These are phyloP conservation scores for Lutra lutra DNA, from an alignment of 2,797 vertebrate genomes.

Conservation along the genomic window DNA sequence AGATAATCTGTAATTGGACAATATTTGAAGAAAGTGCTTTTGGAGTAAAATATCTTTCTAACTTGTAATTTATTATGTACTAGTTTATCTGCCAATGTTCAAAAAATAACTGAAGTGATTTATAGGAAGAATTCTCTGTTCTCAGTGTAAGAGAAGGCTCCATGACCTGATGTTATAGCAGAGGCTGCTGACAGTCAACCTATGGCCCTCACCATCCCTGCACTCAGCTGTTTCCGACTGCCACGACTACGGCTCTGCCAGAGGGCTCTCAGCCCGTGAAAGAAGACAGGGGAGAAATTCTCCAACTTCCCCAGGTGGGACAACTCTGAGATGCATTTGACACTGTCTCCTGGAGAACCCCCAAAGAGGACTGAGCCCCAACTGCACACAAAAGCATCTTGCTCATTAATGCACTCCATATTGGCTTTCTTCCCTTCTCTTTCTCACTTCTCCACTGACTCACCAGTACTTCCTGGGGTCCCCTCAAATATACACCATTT, in stretches of 20 bases:
- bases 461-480: neutral
- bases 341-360: neutral
- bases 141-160: neutral
- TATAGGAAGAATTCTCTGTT: neutral
- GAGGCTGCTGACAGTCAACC: fast-evolving
- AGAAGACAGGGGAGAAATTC: neutral
- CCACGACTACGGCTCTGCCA: fast-evolving
- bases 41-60: neutral
- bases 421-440: neutral
- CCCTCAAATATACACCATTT: neutral
- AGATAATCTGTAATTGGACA: neutral
- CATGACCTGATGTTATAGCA: too few relatives aligned
- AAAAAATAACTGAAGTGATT: neutral
- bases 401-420: fast-evolving
- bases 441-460: neutral
- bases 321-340: neutral
- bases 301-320: neutral
- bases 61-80: neutral
- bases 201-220: fast-evolving
- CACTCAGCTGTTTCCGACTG: neutral
- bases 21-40: constrained; percentile 18
- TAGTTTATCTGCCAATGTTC: neutral
- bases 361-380: neutral
- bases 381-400: fast-evolving
- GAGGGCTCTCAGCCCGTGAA: neutral